phyloP scores from a whole-genome alignment of 2,797 vertebrate genomes.

The Pantherophis alleghaniensis region DNA sequence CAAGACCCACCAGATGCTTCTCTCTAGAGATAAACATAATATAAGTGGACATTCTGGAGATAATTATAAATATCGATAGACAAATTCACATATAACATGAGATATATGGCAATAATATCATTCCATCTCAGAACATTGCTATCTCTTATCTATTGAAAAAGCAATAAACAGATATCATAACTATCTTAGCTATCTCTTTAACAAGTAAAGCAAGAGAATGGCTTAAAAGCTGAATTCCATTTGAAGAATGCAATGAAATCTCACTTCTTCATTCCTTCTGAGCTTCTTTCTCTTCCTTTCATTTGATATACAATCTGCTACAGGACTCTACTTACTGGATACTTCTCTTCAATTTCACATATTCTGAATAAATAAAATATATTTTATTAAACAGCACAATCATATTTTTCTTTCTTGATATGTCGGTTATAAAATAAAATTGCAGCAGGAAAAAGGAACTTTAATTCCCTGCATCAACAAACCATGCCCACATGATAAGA shows the following conservation, averaged over 20 bases:
- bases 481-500: neutral
- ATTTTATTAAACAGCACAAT: neutral
- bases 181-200: constrained; percentile 23
- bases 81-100: neutral
- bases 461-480: neutral
- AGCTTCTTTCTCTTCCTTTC: neutral
- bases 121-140: constrained; percentile 5
- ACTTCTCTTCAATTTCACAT: neutral
- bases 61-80: neutral
- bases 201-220: neutral
- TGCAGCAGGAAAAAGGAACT: neutral
- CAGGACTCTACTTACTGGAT: neutral
- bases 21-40: neutral
- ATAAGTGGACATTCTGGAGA: neutral
- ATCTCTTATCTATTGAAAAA: constrained; percentile 24
- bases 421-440: neutral
- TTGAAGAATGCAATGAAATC: neutral
- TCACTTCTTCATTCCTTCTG: neutral
- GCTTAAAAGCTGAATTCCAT: neutral
- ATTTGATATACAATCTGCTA: neutral
- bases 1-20: neutral
- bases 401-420: neutral
- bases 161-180: constrained; percentile 31
- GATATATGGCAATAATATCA: neutral
- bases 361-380: neutral